Evolutionary conservation across 2,113 vertebrate species (phyloP).

Genomic region (Ptilorrhoa leucosticta): DNA sequence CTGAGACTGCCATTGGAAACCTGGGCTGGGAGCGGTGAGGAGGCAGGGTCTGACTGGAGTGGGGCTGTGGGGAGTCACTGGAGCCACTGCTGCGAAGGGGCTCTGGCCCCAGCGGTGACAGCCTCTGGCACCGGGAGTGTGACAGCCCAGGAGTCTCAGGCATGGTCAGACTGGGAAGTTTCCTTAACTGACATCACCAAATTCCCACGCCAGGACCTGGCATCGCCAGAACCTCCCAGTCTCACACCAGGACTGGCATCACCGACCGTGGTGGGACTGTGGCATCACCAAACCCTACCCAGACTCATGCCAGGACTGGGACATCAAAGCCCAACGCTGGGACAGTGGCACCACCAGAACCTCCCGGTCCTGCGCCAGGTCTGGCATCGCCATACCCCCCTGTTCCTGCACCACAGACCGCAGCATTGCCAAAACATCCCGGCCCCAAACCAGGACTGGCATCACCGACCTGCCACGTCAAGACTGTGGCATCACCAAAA

Average conservation of each 20-base stretch:
- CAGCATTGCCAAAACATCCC: background rate
- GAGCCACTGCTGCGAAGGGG: background rate
- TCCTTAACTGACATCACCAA: background rate
- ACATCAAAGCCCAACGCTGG: background rate
- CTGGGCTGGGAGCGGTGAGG: background rate
- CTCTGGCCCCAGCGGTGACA: background rate
- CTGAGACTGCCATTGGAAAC: background rate
- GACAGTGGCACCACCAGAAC: background rate
- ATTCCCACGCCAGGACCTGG: background rate
- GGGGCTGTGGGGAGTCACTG: background rate
- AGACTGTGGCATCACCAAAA: background rate
- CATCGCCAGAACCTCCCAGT: background rate
- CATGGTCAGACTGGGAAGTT: background rate
- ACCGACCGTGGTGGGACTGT: fast-evolving
- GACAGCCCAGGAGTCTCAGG: background rate
- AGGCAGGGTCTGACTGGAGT: background rate
- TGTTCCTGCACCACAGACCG: too few species aligned
- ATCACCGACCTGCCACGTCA: fast-evolving
- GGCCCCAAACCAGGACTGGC: background rate
- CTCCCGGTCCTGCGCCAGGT: fast-evolving
- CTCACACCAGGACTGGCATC: background rate
- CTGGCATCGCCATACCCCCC: fast-evolving
- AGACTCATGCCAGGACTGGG: too few species aligned
- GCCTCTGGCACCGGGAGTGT: background rate
- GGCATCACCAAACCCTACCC: background rate